Evolutionary conservation across 2,797 vertebrate species (phyloP).

Genomic region (Notolepis coatsorum): DNA sequence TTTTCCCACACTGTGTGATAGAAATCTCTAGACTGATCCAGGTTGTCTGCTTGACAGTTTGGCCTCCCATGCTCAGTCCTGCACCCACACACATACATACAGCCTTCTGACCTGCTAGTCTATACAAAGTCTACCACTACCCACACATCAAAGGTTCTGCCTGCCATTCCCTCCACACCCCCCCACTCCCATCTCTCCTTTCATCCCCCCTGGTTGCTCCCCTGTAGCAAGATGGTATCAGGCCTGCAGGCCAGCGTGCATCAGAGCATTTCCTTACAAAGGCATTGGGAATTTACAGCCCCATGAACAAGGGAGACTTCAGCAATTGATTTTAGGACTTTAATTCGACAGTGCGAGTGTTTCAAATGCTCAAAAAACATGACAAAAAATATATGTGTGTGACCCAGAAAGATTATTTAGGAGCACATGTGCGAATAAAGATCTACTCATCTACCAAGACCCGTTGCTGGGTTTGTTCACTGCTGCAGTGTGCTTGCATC

Average conservation of each 20-base stretch:
- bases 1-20: constrained; percentile 19
- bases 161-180: constrained; percentile 21
- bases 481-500: no score
- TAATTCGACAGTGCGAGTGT: no score
- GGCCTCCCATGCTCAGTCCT: constrained; percentile 44
- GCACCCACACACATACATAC: constrained; percentile 53
- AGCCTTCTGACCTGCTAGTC: constrained; percentile 20
- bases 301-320: constrained; percentile 18
- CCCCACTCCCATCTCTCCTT: constrained; percentile 52
- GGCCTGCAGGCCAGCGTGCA: constrained; percentile 44
- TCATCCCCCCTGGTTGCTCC: constrained; percentile 50
- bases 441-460: no score
- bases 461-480: no score
- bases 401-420: no score
- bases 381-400: no score
- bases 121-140: constrained; percentile 34
- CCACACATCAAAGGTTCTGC: constrained; percentile 59
- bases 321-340: constrained; percentile 52
- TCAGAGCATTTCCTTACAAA: constrained; percentile 57
- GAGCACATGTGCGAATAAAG: no score
- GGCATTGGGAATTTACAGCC: constrained; percentile 36
- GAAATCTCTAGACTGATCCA: constrained; percentile 43
- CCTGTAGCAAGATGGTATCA: constrained; percentile 29
- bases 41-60: constrained; percentile 58
- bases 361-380: no score